Evolutionary conservation across 2,797 vertebrate species (phyloP), one percentile per base, ranked within the genome.

Genomic region (Ptychadena robeensis): DNA sequence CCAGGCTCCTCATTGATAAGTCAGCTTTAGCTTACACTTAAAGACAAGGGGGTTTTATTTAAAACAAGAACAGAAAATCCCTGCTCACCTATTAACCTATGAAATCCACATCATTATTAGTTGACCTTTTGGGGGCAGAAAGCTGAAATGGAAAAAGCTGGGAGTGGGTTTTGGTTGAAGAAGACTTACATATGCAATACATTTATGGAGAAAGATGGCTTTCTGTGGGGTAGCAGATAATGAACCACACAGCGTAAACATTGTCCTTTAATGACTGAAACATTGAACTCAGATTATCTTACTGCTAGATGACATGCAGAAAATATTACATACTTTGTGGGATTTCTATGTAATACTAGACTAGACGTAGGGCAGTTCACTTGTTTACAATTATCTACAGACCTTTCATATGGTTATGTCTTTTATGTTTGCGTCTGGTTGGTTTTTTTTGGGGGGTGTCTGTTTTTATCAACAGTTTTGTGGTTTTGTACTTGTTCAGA

Each of bases 71-170:
- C 59, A 81, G 25, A 69, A 69, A 64, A 78, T 83, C 74, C n/a
- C 35, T 31, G 44, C n/a, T 71, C 64, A 71, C 73, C 74, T 83
- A 66, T 78, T 83, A 78, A 78, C 81, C 81, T 78, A 27, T 66
- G 67, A 70, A 48, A 78, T 79, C 69, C 63, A 74, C 63, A 74
- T 80, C 30, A 73, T 84, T 80, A 74, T 68, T 57, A 59, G 69
- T 28, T 67, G 69, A 83, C 69, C 44, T 71, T 73, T 67, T 31
- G 65, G 65, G 71, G 69, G 65, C 35, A 70, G 12, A 71, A 40
- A 18, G 37, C 74, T 66, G 59, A 72, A 28, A 72, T 35, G 38
- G 18, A 25, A 22, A 37, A 72, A 64, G 28, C 64, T 12, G 37
- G 22, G 37, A 66, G 37, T 9, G 34, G 30, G 25, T 34, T 57